A percentile compares a stretch with the other conserved stretches of the same genome.
phyloP scores from a whole-genome alignment of 2,888 invertebrate genomes.

The Dryocosmus kuriphilus region DNA sequence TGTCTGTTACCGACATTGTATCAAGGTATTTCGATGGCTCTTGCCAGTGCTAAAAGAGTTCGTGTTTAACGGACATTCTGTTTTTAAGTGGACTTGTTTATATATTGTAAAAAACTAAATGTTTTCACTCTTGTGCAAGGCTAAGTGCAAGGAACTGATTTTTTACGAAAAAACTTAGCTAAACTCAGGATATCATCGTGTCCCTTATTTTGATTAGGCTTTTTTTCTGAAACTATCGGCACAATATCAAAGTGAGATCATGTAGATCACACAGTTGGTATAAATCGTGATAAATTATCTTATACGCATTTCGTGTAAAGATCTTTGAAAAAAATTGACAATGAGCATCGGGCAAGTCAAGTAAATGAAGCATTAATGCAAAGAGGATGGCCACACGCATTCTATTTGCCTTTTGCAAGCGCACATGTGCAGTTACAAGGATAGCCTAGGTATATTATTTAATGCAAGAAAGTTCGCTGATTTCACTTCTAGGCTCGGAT shows the following conservation, averaged over 20 bases:
- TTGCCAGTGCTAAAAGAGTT: too few species aligned
- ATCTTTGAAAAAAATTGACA: conserved; percentile 20
- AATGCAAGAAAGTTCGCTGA: conserved; percentile 43
- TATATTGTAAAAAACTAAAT: neutral
- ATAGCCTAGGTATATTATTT: conserved; percentile 35
- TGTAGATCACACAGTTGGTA: neutral
- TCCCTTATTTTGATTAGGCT: neutral
- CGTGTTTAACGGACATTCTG: neutral
- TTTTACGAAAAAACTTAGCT: neutral
- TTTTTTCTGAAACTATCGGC: neutral
- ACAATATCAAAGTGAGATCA: neutral
- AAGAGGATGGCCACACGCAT: conserved; percentile 40
- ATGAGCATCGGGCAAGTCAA: conserved; percentile 39
- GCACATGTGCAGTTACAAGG: conserved; percentile 13
- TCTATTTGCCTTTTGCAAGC: conserved; percentile 25
- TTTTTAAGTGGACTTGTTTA: neutral
- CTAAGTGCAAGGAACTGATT: neutral
- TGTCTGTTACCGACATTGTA: too few species aligned
- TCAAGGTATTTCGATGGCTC: too few species aligned
- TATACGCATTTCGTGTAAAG: neutral
- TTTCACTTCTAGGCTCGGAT: conserved; percentile 41
- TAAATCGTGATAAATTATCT: conserved; percentile 16
- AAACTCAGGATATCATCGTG: neutral
- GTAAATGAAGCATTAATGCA: conserved; percentile 43
- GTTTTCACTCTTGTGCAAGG: neutral